Evolutionary conservation across 2,797 vertebrate species (phyloP).

Genomic region (Loriculus beryllinus): DNA sequence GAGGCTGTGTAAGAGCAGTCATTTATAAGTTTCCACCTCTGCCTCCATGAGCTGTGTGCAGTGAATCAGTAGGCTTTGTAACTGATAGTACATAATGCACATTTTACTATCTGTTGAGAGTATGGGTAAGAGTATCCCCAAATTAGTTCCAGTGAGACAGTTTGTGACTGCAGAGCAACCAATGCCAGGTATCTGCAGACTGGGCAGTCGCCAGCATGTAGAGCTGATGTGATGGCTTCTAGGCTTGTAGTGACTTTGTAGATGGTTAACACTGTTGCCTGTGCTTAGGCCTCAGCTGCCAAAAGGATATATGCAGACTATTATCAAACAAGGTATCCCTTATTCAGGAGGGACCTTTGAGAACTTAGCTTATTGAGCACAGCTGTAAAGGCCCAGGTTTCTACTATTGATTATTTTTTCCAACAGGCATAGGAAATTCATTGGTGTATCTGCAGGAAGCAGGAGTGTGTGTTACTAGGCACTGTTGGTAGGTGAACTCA

Average conservation of each 20-base stretch:
- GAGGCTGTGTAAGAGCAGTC: background rate
- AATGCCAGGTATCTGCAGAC: background rate
- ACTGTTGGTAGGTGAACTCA: background rate
- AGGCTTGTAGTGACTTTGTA: background rate
- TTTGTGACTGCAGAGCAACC: background rate
- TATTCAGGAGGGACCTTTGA: background rate
- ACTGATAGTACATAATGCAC: background rate
- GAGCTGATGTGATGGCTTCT: background rate
- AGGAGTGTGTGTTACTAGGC: background rate
- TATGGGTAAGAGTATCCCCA: background rate
- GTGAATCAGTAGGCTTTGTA: background rate
- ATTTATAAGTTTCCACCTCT: background rate
- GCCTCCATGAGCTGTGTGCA: background rate
- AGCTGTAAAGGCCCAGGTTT: background rate
- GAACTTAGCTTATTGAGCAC: background rate
- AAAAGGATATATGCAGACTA: background rate
- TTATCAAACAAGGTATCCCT: background rate
- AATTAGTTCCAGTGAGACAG: background rate
- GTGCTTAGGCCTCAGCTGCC: background rate
- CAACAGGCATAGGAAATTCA: background rate
- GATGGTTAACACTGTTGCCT: background rate
- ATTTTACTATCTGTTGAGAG: background rate
- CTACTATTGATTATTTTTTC: background rate
- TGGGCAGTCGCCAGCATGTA: background rate
- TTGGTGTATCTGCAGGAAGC: background rate